Evolutionary conservation across 2,113 vertebrate species (phyloP).

Genomic region (Pteronura brasiliensis): DNA sequence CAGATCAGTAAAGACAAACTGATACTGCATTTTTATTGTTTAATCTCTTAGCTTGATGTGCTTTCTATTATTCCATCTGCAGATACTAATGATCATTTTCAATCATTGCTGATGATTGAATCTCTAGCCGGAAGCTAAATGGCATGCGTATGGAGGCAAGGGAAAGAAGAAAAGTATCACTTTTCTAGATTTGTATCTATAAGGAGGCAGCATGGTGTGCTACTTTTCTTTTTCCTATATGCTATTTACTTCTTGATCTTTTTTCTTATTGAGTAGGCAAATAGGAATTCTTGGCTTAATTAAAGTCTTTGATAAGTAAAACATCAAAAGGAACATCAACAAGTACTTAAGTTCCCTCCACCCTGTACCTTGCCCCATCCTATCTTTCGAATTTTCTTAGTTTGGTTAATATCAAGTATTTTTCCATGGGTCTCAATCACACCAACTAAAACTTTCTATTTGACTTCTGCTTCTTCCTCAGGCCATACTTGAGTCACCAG

Average conservation of each 20-base stretch:
- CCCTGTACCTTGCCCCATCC: fast-evolving
- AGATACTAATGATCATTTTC: not conserved
- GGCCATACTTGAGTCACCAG: not conserved
- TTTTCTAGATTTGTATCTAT: not conserved
- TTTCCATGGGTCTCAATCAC: not conserved
- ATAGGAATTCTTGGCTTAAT: not conserved
- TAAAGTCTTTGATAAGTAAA: not conserved
- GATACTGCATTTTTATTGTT: not conserved
- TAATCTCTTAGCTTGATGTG: not conserved
- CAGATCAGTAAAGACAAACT: not conserved
- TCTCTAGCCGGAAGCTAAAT: not conserved
- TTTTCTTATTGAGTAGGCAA: not conserved
- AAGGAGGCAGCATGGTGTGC: not conserved
- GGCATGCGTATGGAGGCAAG: not conserved
- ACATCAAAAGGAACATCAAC: not conserved
- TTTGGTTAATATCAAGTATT: not conserved
- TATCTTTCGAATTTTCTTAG: not conserved
- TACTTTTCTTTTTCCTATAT: not conserved
- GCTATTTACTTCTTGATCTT: not conserved
- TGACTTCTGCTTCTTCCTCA: not conserved
- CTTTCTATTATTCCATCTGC: not conserved
- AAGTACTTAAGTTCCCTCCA: not conserved
- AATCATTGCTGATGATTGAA: not conserved
- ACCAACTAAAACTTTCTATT: not conserved
- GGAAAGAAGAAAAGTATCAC: not conserved